Evolutionary conservation across 2,113 vertebrate genomes (phyloP), one percentile per base, ranked within the genome.

Genomic region (Anguilla japonica): DNA sequence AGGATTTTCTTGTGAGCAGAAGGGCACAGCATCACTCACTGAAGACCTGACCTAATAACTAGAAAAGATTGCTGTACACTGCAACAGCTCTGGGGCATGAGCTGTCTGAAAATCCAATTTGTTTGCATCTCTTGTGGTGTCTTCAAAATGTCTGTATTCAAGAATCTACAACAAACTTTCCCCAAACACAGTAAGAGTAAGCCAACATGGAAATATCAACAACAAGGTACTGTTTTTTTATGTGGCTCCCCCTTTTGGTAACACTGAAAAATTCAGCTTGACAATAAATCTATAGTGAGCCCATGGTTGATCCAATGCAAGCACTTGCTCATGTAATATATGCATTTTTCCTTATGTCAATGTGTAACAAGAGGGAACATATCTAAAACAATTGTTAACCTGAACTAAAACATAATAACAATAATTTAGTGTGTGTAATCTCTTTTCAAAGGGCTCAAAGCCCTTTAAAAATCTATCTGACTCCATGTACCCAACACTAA

Each of bases 1-100:
- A 63, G 86, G 86, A 56, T 87, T 75, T 87, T 63, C 67, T 83
- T 83, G 60, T 75, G 81, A 14, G 81, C 80, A 86, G 53, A 82
- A 67, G 79, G 79, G 79, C 57, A 57, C 34, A 56, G 86, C 46
- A 71, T 29, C 41, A 78, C 56, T 78, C 86, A 83, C 81, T 57
- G 81, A 87, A 83, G 86, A 39, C 86, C 63, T 87, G 86, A 83
- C 86, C 86, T 87, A 87, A 87, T 87, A 87, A 83, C 63, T 83
- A 41, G 57, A 83, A 57, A 82, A 86, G 80, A 87, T 87, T 87
- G 43, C 81, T 78, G 41, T 78, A 41, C 22, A 41, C 80, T 87
- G 86, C 86, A 40, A 53, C 81, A 22, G 86, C 86, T 87, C 81
- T 56, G 50, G 86, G 86, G 86, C 80, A 53, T 53, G 86, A 87